phyloP scores from a whole-genome alignment of 2,888 invertebrate species.

The Anorthoa munda region DNA sequence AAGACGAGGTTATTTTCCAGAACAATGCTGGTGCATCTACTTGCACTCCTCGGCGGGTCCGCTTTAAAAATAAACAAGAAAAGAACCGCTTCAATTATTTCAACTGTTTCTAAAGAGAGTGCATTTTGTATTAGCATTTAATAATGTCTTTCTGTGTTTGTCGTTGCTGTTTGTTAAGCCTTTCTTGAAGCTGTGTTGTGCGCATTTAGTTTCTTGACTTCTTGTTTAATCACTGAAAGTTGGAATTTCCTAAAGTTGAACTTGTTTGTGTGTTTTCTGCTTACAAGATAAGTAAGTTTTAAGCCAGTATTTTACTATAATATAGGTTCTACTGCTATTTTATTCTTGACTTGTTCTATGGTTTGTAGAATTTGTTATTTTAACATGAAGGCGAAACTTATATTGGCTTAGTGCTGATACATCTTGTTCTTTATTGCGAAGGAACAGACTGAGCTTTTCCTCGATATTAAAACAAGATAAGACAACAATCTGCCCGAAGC shows the following conservation, averaged over 20 bases:
- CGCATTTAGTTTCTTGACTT: slow-evolving; percentile 55
- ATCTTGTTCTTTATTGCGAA: background rate
- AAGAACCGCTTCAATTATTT: slow-evolving; percentile 72
- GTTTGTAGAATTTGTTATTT: slow-evolving; percentile 8
- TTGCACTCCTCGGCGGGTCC: slow-evolving; percentile 60
- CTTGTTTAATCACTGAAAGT: slow-evolving; percentile 57
- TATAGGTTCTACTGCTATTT: slow-evolving; percentile 19
- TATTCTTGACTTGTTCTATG: slow-evolving; percentile 2
- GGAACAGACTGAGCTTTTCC: slow-evolving; percentile 9
- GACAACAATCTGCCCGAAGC: slow-evolving; percentile 17
- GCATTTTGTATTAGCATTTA: slow-evolving; percentile 68
- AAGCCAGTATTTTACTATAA: slow-evolving; percentile 31
- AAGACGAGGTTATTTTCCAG: slow-evolving; percentile 78
- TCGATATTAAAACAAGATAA: slow-evolving; percentile 31
- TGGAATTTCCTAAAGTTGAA: slow-evolving; percentile 42
- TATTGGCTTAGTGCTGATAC: too few relatives aligned
- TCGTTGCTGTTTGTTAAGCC: slow-evolving; percentile 44
- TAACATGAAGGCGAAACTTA: background rate
- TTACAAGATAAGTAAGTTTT: slow-evolving; percentile 45
- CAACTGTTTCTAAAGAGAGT: slow-evolving; percentile 62
- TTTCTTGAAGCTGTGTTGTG: slow-evolving; percentile 41
- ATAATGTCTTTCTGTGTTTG: slow-evolving; percentile 55
- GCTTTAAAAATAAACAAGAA: slow-evolving; percentile 71
- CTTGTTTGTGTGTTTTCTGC: slow-evolving; percentile 48
- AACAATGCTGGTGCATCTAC: slow-evolving; percentile 74